Percentiles rank a stretch among this genome's conserved stretches.
Evolutionary conservation across 2,797 vertebrate genomes (phyloP).

Genomic region (Psittacula derbiana): DNA sequence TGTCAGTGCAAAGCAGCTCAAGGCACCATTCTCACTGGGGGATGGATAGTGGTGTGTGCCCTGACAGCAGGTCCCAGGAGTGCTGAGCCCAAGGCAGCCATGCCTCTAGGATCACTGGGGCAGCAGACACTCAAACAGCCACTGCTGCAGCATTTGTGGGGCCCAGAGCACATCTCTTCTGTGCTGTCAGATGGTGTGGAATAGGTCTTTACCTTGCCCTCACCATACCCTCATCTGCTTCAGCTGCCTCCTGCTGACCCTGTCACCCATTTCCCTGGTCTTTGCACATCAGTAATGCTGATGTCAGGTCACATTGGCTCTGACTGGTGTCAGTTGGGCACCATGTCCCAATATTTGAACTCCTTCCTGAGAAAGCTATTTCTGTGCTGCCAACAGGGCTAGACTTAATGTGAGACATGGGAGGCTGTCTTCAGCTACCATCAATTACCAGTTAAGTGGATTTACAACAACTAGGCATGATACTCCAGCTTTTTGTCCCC

Average conservation of each 20-base stretch:
- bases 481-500: not conserved
- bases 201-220: not conserved
- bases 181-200: not conserved
- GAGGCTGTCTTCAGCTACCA: not conserved
- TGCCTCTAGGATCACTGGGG: not conserved
- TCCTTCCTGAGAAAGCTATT: not conserved
- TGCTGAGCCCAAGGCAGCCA: rapidly evolving
- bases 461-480: not conserved
- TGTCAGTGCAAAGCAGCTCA: not conserved
- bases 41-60: not conserved
- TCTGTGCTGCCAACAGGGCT: not conserved
- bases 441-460: not conserved
- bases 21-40: not conserved
- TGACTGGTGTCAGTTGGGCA: not conserved
- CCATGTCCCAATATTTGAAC: not conserved
- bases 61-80: not conserved
- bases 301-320: not conserved
- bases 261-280: not conserved
- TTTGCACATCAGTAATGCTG: not conserved
- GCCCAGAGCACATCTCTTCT: not conserved
- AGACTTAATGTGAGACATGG: not conserved
- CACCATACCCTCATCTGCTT: not conserved
- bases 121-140: not conserved
- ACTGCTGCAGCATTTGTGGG: not conserved
- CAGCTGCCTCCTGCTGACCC: not conserved